Evolutionary conservation across 2,888 invertebrate species (phyloP), one percentile per base, ranked within the genome.

Genomic region (Electrophaes corylata): DNA sequence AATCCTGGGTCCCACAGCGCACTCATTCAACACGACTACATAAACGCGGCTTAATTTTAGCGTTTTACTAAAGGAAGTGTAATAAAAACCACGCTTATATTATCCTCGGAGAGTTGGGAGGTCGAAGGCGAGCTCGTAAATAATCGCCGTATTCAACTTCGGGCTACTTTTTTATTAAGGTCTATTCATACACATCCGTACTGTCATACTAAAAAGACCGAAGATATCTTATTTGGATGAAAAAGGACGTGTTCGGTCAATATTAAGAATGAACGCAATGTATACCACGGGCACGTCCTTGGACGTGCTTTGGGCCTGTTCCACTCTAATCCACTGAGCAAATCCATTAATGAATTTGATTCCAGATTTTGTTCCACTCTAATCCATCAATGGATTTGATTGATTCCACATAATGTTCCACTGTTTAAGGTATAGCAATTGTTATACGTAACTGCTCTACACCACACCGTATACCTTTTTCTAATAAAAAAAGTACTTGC

Each of bases 71-170:
- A 75, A 78, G 75, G 73, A 76, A 69, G 70, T 65, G 70, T 66
- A 77, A 75, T 79, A 77, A 80, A 81, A 78, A 71, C 57, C 57
- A 62, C 68, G 67, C 73, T 76, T 73, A 71, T 76, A 79, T 75
- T 29, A 29, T 75, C 76, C 73, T 76, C 61, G 64, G 46, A 51
- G 55, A 35, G 54, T 23, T 43, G 19, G 39, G 31, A 53, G 57
- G 53, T 53, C 53, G 53, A 70, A 71, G 59, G 72, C 71, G 70
- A 73, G 73, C 74, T 76, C 78, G 78, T 83, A 83, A 83, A 82
- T 82, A 81, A 82, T 81, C 79, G 76, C 71, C 76, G 79, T 82
- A 78, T 78, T 81, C 78, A 79, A 76, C 76, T 77, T 71, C 69
- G 73, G 44, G 48, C 29, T 57, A 48, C 48, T 44, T 44, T 50